Evolutionary conservation across 2,888 invertebrate species (phyloP), one percentile per base, ranked within the genome.

Genomic region (Yponomeuta plumbellus): DNA sequence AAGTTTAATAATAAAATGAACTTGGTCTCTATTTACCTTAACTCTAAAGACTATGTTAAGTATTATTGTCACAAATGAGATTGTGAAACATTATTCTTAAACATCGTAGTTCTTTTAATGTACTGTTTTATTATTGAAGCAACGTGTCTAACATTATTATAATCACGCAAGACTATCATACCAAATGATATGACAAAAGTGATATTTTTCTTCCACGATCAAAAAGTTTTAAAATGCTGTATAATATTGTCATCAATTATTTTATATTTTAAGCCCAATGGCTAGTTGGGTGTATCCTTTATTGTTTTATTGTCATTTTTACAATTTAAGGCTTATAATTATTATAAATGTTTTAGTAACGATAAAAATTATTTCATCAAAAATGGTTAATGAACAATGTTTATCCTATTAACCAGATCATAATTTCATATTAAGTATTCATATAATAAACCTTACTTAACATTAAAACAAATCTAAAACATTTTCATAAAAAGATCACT

Each of bases 171-270:
- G 17, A 21, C 59, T 59, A 21, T 59, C 61, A 61, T 61, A 61
- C 39, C 61, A 61, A 61, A 74, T 84, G 83, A 87, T 87, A 87
- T 86, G 86, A 80, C 73, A 74, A 69, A 73, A 75, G 74, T 84
- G 85, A 86, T 86, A 85, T 84, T 74, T 23, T 40, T 5, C 17
- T 6, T 39, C 26, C 26, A 26, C 11, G 21, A 11, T 20, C 59
- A 59, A 61, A 23, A 61, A 61, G 11, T 52, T 21, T 8, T 59
- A 20, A 22, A 59, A 59, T 17, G n/a, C 17, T 52, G 21, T 59
- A 59, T 21, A 21, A 59, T 21, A 59, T 20, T 22, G 23, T 59
- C 59, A 23, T 59, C 23, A 59, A 21, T 59, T 59, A 59, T 10
- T 21, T 59, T 21, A 59, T 3, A 21, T 13, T 17, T 22, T 22